These are phyloP conservation scores for Colistium nudipinnis DNA, from an alignment of 2,113 vertebrate species.

Conservation along the genomic window DNA sequence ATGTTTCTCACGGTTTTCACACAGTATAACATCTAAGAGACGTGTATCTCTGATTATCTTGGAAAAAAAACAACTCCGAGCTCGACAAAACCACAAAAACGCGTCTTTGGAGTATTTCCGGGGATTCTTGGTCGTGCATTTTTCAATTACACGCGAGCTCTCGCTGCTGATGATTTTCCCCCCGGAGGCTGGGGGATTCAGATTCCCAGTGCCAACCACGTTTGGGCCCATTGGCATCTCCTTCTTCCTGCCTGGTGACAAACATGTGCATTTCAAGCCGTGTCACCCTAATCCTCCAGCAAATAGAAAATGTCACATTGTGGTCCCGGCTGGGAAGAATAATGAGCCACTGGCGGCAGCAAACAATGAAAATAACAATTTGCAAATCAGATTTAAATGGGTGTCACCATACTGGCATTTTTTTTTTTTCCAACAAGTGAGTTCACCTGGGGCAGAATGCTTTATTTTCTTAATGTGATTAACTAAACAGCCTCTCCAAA, in stretches of 20 bases:
- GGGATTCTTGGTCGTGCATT: conserved; percentile 16
- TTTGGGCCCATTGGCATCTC: conserved; percentile 59
- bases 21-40: not conserved
- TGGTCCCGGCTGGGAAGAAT: conserved; percentile 68
- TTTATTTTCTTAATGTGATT: conserved; percentile 33
- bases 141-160: conserved; percentile 35
- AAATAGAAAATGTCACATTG: conserved; percentile 69
- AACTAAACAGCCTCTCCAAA: not conserved
- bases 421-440: conserved; percentile 56
- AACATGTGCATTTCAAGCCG: conserved; percentile 53
- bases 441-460: conserved; percentile 38
- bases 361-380: conserved; percentile 60
- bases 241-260: conserved; percentile 25
- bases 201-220: conserved; percentile 48
- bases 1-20: conserved; percentile 7
- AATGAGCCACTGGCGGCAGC: conserved; percentile 61
- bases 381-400: conserved; percentile 68
- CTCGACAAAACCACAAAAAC: not conserved
- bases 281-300: conserved; percentile 60
- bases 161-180: conserved; percentile 15
- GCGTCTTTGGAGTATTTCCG: not conserved
- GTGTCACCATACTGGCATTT: conserved; percentile 52
- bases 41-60: conserved; percentile 20
- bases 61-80: not conserved
- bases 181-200: conserved; percentile 25